A percentile compares a stretch with the other conserved stretches of the same genome.
phyloP scores from a whole-genome alignment of 1,140 invertebrate genomes.

The Eumaeus atala region DNA sequence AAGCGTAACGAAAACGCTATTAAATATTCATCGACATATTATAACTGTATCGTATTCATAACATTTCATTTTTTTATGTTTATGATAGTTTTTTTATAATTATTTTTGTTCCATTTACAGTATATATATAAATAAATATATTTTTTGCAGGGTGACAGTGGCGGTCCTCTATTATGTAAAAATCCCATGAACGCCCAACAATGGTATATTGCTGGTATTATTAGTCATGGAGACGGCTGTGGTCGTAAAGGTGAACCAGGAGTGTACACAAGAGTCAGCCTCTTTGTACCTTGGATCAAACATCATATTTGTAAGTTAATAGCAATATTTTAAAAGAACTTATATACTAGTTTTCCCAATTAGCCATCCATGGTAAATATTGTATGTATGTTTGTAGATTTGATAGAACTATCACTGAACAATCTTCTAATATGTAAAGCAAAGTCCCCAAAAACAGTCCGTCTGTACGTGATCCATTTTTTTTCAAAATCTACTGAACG shows the following conservation, averaged over 20 bases:
- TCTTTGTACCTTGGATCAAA: constrained; percentile 84
- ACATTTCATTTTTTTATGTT: too few species aligned
- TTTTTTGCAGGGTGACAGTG: constrained; percentile 81
- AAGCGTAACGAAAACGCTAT: too few species aligned
- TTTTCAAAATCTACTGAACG: too few species aligned
- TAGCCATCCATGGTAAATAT: too few species aligned
- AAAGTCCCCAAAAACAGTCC: too few species aligned
- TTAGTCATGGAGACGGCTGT: constrained; percentile 89
- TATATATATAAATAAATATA: background rate
- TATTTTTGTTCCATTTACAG: background rate
- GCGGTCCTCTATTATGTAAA: constrained; percentile 85
- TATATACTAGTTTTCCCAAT: too few species aligned
- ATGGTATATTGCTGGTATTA: constrained; percentile 85
- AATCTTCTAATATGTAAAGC: too few species aligned
- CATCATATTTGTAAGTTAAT: constrained; percentile 67
- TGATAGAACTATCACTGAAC: too few species aligned
- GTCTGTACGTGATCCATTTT: too few species aligned
- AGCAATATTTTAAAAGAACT: constrained; percentile 11
- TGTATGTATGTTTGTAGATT: constrained; percentile 6
- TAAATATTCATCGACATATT: too few species aligned
- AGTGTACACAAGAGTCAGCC: constrained; percentile 85
- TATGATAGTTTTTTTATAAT: background rate
- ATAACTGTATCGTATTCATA: too few species aligned
- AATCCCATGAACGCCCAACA: constrained; percentile 76
- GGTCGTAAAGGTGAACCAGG: constrained; percentile 84